Evolutionary conservation across 2,797 vertebrate species (phyloP), one percentile per base, ranked within the genome.

Genomic region (Sibirionetta formosa): DNA sequence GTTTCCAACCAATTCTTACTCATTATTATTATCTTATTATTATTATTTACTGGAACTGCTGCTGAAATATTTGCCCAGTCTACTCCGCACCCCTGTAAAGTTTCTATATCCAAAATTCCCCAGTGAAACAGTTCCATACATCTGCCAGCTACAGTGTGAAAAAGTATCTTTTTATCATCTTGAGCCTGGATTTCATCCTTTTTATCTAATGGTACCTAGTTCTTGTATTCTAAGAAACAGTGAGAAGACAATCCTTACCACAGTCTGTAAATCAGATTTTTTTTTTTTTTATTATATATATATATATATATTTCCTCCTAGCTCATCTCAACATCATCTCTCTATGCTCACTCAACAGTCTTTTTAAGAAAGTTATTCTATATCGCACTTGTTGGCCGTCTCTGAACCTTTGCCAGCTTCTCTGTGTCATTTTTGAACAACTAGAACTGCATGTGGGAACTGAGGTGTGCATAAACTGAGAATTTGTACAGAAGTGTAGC

Each of bases 401-500:
- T 58, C 8, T 76, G 48, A 86, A 65, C 2, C 3, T 65, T 79
- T 91, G 8, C 4, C 33, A 63, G 42, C 1, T 71, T 71, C 78
- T 79, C 19, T 33, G 1, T 38, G 26, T 44, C 9, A 64, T 64
- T 92, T 92, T 79, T 79, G 15, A 65, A 53, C 33, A 75, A 78
- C 0, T 2, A 56, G 18, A 81, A 64, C 20, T 1, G 1, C 19
- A n/a, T 4, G 27, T 10, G 26, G 63, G 50, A 77, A 35, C 38
- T 40, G 12, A 7, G 18, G 1, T 22, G 4, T 50, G 17, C 26
- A 42, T 54, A 33, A 86, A 44, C 9, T 79, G 16, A 48, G 63
- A 50, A 82, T 91, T 92, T 76, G 3, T 86, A 50, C 46, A 63
- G n/a, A 51, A n/a, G 12, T 8, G 38, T 46, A 88, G 65, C n/a